These are phyloP conservation scores for Chunga burmeisteri DNA, from an alignment of 2,113 vertebrate species.

Conservation along the genomic window DNA sequence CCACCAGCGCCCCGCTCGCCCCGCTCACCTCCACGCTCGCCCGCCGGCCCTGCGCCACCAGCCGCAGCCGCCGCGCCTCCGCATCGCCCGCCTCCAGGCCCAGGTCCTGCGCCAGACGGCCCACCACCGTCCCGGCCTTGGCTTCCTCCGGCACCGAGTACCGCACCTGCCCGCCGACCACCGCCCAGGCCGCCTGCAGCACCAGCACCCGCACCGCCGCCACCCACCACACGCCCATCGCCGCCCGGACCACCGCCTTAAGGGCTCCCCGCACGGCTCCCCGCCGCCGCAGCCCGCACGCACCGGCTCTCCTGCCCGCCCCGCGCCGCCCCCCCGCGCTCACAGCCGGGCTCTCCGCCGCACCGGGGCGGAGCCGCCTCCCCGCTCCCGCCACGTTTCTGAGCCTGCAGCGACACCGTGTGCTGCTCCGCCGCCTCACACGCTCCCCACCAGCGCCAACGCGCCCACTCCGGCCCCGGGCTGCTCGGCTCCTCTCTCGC, in stretches of 20 bases:
- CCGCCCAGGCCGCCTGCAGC: background rate
- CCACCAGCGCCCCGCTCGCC: slow-evolving; percentile 63
- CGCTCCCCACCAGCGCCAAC: rapidly evolving
- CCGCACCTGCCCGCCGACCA: slow-evolving; percentile 15
- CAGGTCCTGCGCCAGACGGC: background rate
- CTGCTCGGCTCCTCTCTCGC: rapidly evolving
- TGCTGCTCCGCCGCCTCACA: background rate
- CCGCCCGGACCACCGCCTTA: too few species aligned
- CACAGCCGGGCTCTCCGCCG: background rate
- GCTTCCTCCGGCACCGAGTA: slow-evolving; percentile 72
- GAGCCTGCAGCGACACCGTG: background rate
- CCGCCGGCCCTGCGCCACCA: slow-evolving; percentile 6
- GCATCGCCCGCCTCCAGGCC: background rate
- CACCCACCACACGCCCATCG: background rate
- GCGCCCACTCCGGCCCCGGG: too few species aligned
- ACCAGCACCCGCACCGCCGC: background rate
- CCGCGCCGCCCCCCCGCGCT: background rate
- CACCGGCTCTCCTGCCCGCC: background rate
- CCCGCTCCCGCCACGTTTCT: background rate
- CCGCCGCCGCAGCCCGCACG: background rate
- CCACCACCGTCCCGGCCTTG: background rate
- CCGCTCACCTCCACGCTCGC: slow-evolving; percentile 60
- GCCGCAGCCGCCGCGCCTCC: background rate
- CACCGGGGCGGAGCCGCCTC: background rate
- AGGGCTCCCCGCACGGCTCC: too few species aligned